Conservation (phyloP, 2,888 invertebrate species). For the Aphrophora alni region DNA sequence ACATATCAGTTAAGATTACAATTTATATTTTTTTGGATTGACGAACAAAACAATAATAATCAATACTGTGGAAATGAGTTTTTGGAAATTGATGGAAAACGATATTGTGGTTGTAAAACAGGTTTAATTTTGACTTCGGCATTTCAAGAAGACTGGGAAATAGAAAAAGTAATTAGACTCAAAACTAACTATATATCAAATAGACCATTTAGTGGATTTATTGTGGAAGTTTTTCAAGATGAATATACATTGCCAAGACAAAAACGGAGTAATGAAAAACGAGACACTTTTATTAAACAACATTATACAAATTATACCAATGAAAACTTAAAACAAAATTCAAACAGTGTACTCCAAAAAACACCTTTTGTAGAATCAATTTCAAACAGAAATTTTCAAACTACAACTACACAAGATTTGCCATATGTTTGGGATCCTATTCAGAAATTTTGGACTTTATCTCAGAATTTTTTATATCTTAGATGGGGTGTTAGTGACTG, state of each 20-base stretch:
- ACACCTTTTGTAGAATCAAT: not conserved
- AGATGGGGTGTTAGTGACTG: constrained; percentile 25
- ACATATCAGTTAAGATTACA: constrained; percentile 24
- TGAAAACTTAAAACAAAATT: not conserved
- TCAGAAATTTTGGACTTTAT: constrained; percentile 11
- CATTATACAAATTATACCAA: not conserved
- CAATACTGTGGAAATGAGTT: constrained; percentile 5
- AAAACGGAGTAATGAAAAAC: not conserved
- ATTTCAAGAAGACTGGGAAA: constrained; percentile 21
- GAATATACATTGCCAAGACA: constrained; percentile 17
- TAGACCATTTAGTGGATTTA: constrained; percentile 26
- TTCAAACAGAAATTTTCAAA: not conserved
- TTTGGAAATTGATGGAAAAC: constrained; percentile 33
- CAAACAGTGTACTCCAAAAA: not conserved
- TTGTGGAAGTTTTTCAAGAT: constrained; percentile 30
- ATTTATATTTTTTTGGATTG: constrained; percentile 26
- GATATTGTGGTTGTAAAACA: constrained; percentile 35
- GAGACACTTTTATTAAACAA: not conserved
- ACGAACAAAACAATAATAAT: constrained; percentile 9
- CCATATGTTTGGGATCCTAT: constrained; percentile 19
- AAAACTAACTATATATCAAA: constrained; percentile 6
- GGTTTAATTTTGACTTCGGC: constrained; percentile 30
- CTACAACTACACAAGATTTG: not conserved
- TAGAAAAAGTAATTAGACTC: constrained; percentile 10
- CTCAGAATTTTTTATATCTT: constrained; percentile 11